Conservation (phyloP, 2,888 invertebrate genomes). For the Pseudanteris insignis region DNA sequence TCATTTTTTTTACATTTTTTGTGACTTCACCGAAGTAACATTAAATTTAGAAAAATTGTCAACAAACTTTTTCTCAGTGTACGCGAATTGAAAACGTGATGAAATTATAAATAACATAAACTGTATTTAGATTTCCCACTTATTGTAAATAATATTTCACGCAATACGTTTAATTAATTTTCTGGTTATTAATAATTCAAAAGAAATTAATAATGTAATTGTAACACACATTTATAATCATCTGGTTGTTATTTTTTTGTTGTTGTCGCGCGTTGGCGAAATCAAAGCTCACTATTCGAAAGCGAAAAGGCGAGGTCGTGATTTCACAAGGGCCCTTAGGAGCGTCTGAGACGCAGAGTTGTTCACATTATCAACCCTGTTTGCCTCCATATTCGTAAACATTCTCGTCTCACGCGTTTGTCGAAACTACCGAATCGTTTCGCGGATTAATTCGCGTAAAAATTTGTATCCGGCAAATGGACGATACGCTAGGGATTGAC, state of each 20-base stretch:
- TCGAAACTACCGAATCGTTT: slow-evolving; percentile 26
- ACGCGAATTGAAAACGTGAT: no score
- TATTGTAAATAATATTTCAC: no score
- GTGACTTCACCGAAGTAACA: no score
- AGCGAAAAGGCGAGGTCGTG: slow-evolving; percentile 50
- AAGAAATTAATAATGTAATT: slow-evolving; percentile 12
- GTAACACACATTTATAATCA: slow-evolving; percentile 9
- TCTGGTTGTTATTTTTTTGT: neutral
- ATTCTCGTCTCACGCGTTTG: slow-evolving; percentile 49
- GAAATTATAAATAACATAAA: no score
- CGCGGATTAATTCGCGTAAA: slow-evolving; percentile 13
- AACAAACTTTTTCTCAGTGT: no score
- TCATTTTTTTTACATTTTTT: no score
- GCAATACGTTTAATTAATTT: no score
- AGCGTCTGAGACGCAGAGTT: slow-evolving; percentile 51
- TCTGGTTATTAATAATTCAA: no score
- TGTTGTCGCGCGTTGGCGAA: slow-evolving; percentile 11
- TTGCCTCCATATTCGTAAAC: slow-evolving; percentile 60
- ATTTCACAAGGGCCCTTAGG: slow-evolving; percentile 54
- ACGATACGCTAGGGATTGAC: no score
- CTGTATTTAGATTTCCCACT: no score
- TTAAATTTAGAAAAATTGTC: no score
- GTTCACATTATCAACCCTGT: slow-evolving; percentile 56
- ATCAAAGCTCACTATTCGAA: slow-evolving; percentile 44
- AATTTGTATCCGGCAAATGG: no score